These are phyloP conservation scores for Melipona bicolor DNA, from an alignment of 2,888 invertebrate genomes.

Conservation along the genomic window DNA sequence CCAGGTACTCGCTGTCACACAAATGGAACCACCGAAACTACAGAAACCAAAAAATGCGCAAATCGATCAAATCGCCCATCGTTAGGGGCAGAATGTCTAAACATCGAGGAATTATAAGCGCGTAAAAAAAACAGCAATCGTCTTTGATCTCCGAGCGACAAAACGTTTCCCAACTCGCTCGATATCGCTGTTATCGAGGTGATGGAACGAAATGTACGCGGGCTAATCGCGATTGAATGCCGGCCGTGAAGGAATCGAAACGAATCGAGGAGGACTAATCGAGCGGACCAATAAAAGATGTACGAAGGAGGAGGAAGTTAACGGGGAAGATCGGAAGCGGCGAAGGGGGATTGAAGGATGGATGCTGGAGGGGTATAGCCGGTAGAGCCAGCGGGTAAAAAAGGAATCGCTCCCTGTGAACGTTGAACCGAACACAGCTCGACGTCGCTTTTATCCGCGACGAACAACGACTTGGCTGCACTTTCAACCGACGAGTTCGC, in stretches of 20 bases:
- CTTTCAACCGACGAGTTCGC: constrained; percentile 32
- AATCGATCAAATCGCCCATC: not conserved
- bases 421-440: constrained; percentile 52
- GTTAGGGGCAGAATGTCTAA: not conserved
- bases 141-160: not conserved
- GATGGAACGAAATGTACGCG: not conserved
- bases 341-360: not conserved
- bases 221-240: not conserved
- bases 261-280: constrained; percentile 14
- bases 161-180: not conserved
- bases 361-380: too few species aligned
- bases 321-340: constrained; percentile 1
- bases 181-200: not conserved
- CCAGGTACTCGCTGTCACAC: not conserved
- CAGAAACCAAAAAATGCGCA: not conserved
- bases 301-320: constrained; percentile 8
- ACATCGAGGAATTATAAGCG: too few species aligned
- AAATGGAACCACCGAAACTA: not conserved
- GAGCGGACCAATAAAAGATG: constrained; percentile 19
- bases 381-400: not conserved
- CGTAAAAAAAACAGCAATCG: not conserved
- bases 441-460: constrained; percentile 62
- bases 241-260: not conserved
- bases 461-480: constrained; percentile 59
- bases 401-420: constrained; percentile 47